Conservation (phyloP, 1,140 invertebrate species). For the Caenorhabditis inopinata region DNA sequence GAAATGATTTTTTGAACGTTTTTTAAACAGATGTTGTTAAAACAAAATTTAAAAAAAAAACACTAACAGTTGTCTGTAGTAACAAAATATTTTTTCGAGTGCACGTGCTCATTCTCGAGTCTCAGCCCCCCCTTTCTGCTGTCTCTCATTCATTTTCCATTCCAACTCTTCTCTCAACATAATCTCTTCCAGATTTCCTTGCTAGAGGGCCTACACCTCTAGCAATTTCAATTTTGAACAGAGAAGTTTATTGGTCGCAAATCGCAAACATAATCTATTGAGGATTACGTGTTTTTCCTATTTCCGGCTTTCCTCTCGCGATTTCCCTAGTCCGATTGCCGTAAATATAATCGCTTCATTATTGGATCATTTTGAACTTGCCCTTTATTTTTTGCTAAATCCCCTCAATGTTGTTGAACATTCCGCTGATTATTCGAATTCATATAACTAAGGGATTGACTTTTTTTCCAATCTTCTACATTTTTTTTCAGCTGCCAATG, state of each 20-base stretch:
- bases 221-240: background rate
- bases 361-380: background rate
- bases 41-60: background rate
- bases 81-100: background rate
- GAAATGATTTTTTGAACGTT: background rate
- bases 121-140: background rate
- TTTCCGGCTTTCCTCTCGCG: background rate
- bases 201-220: background rate
- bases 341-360: background rate
- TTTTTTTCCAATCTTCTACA: no score
- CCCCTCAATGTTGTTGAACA: no score
- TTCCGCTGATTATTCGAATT: no score
- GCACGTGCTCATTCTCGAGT: no score
- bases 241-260: background rate
- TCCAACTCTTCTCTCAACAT: slow-evolving; percentile 2
- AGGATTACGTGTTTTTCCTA: slow-evolving; percentile 5
- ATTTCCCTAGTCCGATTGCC: background rate
- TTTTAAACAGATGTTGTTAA: background rate
- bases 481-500: slow-evolving; percentile 2
- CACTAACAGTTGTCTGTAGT: background rate
- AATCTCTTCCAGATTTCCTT: background rate
- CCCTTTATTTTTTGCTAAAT: background rate
- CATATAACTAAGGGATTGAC: no score
- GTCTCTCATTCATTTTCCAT: background rate
- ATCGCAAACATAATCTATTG: slow-evolving; percentile 20